These are phyloP conservation scores for Hydrolagus colliei DNA, from an alignment of 2,797 vertebrate species.

Conservation along the genomic window DNA sequence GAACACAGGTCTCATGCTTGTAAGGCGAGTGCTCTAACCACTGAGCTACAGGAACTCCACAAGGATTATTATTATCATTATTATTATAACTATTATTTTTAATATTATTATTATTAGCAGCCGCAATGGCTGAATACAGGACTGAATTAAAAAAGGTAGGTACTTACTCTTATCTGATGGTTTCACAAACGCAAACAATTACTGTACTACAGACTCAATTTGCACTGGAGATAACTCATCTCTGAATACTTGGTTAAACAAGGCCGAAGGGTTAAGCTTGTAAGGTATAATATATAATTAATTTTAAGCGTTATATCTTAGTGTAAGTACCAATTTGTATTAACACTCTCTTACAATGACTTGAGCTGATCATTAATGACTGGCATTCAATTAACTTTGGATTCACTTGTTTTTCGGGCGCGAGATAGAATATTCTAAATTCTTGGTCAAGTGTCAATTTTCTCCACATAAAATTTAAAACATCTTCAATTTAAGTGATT, in stretches of 20 bases:
- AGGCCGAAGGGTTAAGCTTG: neutral
- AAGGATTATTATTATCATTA: too few species aligned
- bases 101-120: too few species aligned
- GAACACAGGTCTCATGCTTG: too few species aligned
- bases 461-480: neutral
- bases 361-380: neutral
- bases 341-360: neutral
- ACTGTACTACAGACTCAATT: conserved; percentile 6
- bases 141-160: too few species aligned
- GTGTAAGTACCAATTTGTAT: neutral
- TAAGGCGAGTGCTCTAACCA: too few species aligned
- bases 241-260: neutral
- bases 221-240: neutral
- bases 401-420: neutral
- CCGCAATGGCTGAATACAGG: too few species aligned
- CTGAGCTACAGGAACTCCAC: too few species aligned
- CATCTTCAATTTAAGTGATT: neutral
- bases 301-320: neutral
- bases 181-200: neutral
- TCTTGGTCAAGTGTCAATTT: neutral
- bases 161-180: neutral
- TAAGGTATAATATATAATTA: neutral
- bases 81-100: too few species aligned
- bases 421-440: neutral
- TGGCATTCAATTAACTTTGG: neutral